Evolutionary conservation across 1,140 invertebrate genomes (phyloP), one percentile per base, ranked within the genome.

Genomic region (Polypedilum pembai): DNA sequence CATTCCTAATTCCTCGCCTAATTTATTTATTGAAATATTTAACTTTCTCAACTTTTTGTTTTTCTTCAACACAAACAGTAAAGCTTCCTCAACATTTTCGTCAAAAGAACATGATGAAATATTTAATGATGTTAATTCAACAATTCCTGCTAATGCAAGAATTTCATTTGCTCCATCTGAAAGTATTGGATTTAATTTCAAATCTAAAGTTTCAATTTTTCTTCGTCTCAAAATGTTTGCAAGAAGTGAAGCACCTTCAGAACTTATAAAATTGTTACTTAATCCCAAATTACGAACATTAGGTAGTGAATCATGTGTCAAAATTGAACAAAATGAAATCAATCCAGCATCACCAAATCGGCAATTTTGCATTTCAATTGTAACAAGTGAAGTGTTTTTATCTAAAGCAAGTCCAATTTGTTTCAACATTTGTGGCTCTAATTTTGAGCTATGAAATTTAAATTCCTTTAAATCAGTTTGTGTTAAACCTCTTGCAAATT

Each of bases 261-360:
- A 65, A 83, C 82, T 78, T 7, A 83, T 82, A 74, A 77, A 78
- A 75, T 83, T 83, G 75, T 83, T 82, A 18, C 78, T 80, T 73
- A 83, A 75, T 73, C 82, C 78, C 1, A 83, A 77, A 5, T 77
- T 65, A 8, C 78, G 80, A 0, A 83, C 76, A 7, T 79, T 80
- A 8, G 75, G 74, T 41, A 81, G 80, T 2, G 80, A 78, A 74
- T 83, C 80, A 15, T 77, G 76, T 74, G 78, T 78, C 5, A 79
- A 80, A 21, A 77, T 78, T 74, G 80, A 78, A 20, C 81, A 75
- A 73, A 83, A 80, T 73, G 78, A 74, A 15, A 79, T 78, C 15
- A 82, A 80, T 20, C 83, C 83, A 18, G 78, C 77, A 79, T 83
- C 81, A 0, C 78, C 78, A 24, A 83, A 77, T 17, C 78, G 76